A percentile compares a stretch with the other conserved stretches of the same genome.
Evolutionary conservation across 2,797 vertebrate genomes (phyloP).

Genomic region (Eremophila alpestris): DNA sequence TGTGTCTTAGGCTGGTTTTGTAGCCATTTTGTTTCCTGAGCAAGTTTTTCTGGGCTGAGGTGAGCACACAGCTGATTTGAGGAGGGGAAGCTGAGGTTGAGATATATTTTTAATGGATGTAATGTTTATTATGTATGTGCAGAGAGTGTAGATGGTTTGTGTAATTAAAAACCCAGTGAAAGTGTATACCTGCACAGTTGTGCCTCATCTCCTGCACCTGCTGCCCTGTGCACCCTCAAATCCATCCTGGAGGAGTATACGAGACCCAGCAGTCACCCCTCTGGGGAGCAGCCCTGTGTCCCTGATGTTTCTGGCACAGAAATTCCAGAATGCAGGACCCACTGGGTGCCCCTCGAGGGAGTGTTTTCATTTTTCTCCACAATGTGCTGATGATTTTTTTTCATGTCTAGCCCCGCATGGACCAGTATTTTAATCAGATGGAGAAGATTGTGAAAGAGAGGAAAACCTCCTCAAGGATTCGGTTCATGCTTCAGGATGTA

Average conservation of each 20-base stretch:
- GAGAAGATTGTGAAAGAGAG: conserved; percentile 99
- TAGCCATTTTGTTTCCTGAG: neutral
- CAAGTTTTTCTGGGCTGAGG: neutral
- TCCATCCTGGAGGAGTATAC: rapidly evolving
- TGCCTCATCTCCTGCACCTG: neutral
- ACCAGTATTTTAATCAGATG: conserved; percentile 99
- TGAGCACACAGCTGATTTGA: neutral
- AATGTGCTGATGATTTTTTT: neutral
- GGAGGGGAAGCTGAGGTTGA: neutral
- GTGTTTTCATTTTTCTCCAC: neutral
- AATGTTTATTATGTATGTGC: rapidly evolving
- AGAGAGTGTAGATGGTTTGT: neutral
- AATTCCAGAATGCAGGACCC: neutral
- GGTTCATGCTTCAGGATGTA: conserved; percentile 97
- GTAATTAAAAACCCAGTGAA: neutral
- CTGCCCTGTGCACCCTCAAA: neutral
- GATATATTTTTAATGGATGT: neutral
- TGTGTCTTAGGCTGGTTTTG: neutral
- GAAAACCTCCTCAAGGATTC: conserved; percentile 96
- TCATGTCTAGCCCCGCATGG: conserved; percentile 91
- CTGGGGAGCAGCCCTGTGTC: neutral
- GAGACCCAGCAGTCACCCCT: neutral
- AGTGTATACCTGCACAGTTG: neutral
- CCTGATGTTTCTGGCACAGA: neutral
- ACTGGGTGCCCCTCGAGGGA: neutral